Conservation (phyloP, 1,140 invertebrate genomes). For the Mercenaria mercenaria region DNA sequence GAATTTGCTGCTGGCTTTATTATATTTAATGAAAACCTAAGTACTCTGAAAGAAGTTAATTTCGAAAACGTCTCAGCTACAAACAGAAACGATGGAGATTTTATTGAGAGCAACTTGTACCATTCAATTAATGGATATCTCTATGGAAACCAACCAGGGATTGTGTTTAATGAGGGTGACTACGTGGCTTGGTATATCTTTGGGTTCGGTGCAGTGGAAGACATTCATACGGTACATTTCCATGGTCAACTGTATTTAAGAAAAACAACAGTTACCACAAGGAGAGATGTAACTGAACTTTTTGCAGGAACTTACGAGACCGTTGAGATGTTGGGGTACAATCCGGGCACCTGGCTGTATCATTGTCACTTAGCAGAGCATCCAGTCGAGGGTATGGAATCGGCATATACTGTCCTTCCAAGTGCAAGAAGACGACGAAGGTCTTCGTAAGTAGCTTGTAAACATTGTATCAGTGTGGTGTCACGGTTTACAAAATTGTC, state of each 20-base stretch:
- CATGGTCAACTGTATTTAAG: conserved; percentile 79
- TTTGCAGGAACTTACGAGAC: conserved; percentile 76
- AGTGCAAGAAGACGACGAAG: background rate
- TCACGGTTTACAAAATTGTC: too few relatives aligned
- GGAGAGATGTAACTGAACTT: conserved; percentile 78
- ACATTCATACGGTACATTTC: conserved; percentile 81
- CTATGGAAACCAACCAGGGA: conserved; percentile 74
- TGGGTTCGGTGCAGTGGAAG: conserved; percentile 74
- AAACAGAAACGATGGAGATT: conserved; percentile 40
- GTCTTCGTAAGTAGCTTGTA: too few relatives aligned
- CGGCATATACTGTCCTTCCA: conserved; percentile 57
- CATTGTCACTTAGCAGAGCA: conserved; percentile 76
- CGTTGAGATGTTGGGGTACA: conserved; percentile 78
- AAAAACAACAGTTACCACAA: conserved; percentile 54
- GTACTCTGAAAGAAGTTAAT: conserved; percentile 77
- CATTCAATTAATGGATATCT: conserved; percentile 79
- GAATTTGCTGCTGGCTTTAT: conserved; percentile 78
- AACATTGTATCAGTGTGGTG: too few relatives aligned
- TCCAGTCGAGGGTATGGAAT: conserved; percentile 69
- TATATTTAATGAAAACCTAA: conserved; percentile 79
- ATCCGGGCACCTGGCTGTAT: conserved; percentile 79
- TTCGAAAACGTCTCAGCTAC: conserved; percentile 67
- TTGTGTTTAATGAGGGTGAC: conserved; percentile 72
- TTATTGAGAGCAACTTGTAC: conserved; percentile 75
- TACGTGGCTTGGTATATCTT: conserved; percentile 78